Evolutionary conservation across 2,797 vertebrate species (phyloP).

Genomic region (Neopelma chrysocephalum): DNA sequence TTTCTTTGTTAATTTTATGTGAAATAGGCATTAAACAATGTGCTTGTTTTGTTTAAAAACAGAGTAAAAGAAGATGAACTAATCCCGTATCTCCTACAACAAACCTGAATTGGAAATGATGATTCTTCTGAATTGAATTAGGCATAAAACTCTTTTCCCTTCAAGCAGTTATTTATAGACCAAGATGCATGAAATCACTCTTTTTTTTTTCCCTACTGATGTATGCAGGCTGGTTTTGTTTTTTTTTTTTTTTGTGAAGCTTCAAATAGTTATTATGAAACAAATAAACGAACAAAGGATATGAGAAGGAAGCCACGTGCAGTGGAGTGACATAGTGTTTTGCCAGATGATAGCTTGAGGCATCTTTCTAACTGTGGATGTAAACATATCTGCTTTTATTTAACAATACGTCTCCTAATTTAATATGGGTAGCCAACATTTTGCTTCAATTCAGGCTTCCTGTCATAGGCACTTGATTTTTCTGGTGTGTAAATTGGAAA

Average conservation of each 20-base stretch:
- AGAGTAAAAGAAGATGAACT: not conserved
- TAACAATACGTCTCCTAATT: conserved; percentile 17
- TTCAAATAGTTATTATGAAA: conserved; percentile 31
- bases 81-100: not conserved
- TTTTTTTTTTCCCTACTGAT: not conserved
- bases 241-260: not conserved
- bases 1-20: not conserved
- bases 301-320: conserved; percentile 42
- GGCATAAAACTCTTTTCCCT: not conserved
- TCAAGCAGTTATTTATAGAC: not conserved
- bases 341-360: conserved; percentile 44
- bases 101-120: not conserved
- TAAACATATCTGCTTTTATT: not conserved
- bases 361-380: conserved; percentile 10
- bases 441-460: not conserved
- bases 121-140: not conserved
- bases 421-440: not conserved
- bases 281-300: conserved; percentile 10
- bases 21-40: not conserved
- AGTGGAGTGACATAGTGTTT: not conserved
- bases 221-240: not conserved
- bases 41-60: not conserved
- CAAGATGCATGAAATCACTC: not conserved
- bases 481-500: not conserved
- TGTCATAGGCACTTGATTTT: not conserved